Evolutionary conservation across 2,888 invertebrate species (phyloP), one percentile per base, ranked within the genome.

Genomic region (Eilema sororculum): DNA sequence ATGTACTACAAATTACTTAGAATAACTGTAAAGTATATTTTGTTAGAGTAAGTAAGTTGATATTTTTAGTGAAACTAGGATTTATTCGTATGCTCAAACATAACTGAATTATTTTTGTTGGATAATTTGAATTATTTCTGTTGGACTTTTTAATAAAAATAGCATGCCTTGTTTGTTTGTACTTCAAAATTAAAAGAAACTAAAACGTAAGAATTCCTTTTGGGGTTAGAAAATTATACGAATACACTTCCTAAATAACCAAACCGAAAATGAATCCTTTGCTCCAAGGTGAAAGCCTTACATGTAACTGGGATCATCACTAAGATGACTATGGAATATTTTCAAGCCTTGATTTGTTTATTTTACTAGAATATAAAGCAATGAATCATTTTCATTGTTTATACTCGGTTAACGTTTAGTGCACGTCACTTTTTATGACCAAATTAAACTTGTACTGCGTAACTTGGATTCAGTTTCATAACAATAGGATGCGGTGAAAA

Each of bases 361-460:
- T 65, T 65, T 37, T 58, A 37, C 12, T 20, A 37, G 6, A 57
- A 33, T 16, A 20, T 57, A 16, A 62, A 66, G 52, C 46, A 59
- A 76, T 78, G 71, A 78, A 56, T 76, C 73, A 76, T 37, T 61
- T 37, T 52, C 12, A 37, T 25, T 73, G 72, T 73, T 60, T 64
- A 72, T 37, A 58, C 30, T 59, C 65, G 25, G 33, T 62, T 61
- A 62, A 69, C 65, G 61, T 69, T 71, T 59, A 2, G 41, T 60
- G 61, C 52, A 73, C 68, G 72, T 74, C 69, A 62, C 58, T 61
- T 68, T 68, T 69, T 67, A 72, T 61, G 62, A 33, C 56, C 37
- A 37, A 66, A 72, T 76, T 59, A 71, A 75, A 74, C n/a, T 12
- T 65, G 28, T 37, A 67, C 13, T 59, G 12, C 25, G 65, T 71